Evolutionary conservation across 1,140 invertebrate species (phyloP), one percentile per base, ranked within the genome.

Genomic region (Drosophila pseudoobscura): DNA sequence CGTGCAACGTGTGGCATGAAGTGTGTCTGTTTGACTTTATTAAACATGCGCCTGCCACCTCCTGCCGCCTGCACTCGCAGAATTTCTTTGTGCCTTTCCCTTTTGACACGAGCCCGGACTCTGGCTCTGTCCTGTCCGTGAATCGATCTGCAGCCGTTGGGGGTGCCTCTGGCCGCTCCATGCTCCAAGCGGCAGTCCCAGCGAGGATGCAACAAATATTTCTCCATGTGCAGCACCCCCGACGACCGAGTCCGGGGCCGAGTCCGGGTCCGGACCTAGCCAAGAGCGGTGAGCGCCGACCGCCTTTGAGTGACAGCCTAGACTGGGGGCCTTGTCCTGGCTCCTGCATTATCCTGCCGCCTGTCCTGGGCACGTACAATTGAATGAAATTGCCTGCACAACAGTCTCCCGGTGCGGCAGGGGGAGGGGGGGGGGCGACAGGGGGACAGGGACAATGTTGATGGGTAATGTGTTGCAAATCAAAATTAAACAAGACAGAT

Each of bases 401-500:
- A 75, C 61, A 65, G 31, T 8, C 26, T 31, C 2, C 35, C 35
- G 4, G 11, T 13, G 24, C 11, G 29, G 44, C 3, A 24, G 35
- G 31, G 7, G 22, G 31, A 2, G 29, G 1, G 1, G 7, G 6
- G 6, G 22, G 31, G 31, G n/a, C n/a, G n/a, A n/a, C n/a, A n/a
- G 6, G 5, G 46, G 15, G 49, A 35, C 31, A 9, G 31, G 8
- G 8, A 35, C 31, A 65, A 55, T 44, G 63, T 63, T 73, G 65
- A 61, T 49, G 73, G 74, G 87, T 80, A 80, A 87, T 87, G 76
- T 87, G 80, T 80, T 75, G 82, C 80, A 87, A 87, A 85, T 87
- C 82, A 85, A 85, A 85, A 77, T 87, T 80, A 87, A 87, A 87
- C 77, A 85, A 85, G 82, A 74, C 80, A 85, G 73, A 62, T 56